Conservation (phyloP, 2,797 vertebrate genomes). For the Brotula barbata region DNA sequence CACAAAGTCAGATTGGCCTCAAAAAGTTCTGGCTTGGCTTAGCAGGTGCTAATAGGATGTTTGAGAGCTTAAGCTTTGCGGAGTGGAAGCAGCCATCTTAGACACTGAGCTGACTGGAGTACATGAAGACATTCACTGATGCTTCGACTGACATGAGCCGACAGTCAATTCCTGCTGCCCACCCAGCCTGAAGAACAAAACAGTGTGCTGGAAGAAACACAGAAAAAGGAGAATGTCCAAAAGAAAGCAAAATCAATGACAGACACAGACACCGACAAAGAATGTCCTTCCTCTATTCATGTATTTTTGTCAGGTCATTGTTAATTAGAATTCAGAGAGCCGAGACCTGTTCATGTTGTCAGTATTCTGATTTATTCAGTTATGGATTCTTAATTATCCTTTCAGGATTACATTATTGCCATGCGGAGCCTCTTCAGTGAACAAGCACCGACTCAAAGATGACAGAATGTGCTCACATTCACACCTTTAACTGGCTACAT, state of each 20-base stretch:
- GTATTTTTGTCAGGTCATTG: background rate
- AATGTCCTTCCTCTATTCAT: background rate
- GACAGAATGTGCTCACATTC: too few relatives aligned
- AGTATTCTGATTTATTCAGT: too few relatives aligned
- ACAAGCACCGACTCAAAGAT: too few relatives aligned
- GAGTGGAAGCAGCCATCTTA: constrained; percentile 58
- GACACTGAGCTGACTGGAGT: constrained; percentile 60
- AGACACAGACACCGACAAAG: constrained; percentile 24
- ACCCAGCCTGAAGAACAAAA: constrained; percentile 51
- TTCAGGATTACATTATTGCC: too few relatives aligned
- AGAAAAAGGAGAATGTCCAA: constrained; percentile 35
- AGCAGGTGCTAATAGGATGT: constrained; percentile 71
- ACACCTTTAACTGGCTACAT: background rate
- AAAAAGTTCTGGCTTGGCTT: constrained; percentile 72
- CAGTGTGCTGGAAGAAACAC: constrained; percentile 27
- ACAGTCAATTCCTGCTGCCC: constrained; percentile 48
- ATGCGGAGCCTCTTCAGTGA: too few relatives aligned
- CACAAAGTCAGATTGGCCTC: constrained; percentile 64
- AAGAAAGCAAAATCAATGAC: constrained; percentile 12
- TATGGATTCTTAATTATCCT: too few relatives aligned
- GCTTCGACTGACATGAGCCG: constrained; percentile 57
- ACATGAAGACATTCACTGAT: constrained; percentile 61
- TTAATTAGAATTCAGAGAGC: too few relatives aligned
- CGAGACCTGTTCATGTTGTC: too few relatives aligned
- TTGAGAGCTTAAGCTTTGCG: constrained; percentile 60